Evolutionary conservation across 2,888 invertebrate species (phyloP).

Genomic region (Sylvicola cinctus): DNA sequence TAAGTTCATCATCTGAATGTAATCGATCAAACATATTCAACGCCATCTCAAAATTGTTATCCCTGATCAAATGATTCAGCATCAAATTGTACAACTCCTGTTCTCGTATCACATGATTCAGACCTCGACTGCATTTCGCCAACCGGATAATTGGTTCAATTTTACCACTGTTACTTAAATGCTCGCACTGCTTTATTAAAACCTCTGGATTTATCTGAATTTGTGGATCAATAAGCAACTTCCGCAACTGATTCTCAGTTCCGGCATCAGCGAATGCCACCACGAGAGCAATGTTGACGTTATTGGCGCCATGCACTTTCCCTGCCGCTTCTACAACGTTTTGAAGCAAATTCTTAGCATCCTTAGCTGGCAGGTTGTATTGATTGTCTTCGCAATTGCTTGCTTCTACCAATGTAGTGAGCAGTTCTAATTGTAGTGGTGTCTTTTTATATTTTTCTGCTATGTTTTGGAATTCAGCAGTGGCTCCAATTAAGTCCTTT

Average conservation of each 20-base stretch:
- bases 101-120: conserved; percentile 18
- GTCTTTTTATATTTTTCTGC: conserved; percentile 33
- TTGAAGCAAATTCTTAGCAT: conserved; percentile 22
- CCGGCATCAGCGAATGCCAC: conserved; percentile 28
- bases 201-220: conserved; percentile 31
- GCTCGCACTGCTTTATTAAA: conserved; percentile 30
- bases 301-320: conserved; percentile 23
- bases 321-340: conserved; percentile 18
- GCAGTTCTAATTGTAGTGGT: conserved; percentile 41
- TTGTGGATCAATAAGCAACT: conserved; percentile 29
- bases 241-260: conserved; percentile 24
- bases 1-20: conserved; percentile 17
- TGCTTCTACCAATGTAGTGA: conserved; percentile 22
- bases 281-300: conserved; percentile 24
- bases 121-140: conserved; percentile 17
- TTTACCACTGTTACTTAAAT: conserved; percentile 18
- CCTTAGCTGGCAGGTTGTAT: conserved; percentile 10
- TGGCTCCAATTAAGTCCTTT: conserved; percentile 27
- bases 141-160: conserved; percentile 17
- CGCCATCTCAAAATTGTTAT: conserved; percentile 17
- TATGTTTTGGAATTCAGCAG: conserved; percentile 30
- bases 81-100: conserved; percentile 20
- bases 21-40: conserved; percentile 19
- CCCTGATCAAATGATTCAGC: conserved; percentile 15
- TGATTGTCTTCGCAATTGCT: conserved; percentile 13